These are phyloP conservation scores for Alviniconcha strummeri DNA, from an alignment of 2,888 invertebrate species.

Conservation along the genomic window DNA sequence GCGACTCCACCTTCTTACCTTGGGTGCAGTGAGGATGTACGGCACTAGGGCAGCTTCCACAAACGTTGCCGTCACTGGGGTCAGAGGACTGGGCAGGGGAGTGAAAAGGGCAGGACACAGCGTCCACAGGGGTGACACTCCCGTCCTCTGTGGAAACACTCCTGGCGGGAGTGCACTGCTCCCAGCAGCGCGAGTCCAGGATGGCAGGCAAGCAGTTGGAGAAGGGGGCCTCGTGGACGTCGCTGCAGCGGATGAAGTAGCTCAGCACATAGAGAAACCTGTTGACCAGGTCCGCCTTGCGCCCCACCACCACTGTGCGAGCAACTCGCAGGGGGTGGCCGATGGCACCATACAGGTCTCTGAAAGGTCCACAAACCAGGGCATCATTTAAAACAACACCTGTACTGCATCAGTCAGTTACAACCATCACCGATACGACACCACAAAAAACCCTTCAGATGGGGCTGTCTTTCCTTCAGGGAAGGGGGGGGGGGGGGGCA, in stretches of 20 bases:
- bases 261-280: conserved; percentile 86
- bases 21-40: background rate
- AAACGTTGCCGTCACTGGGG: background rate
- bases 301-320: conserved; percentile 83
- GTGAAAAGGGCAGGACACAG: background rate
- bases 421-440: no score
- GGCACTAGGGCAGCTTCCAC: conserved; percentile 9
- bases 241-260: conserved; percentile 90
- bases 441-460: no score
- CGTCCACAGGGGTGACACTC: conserved; percentile 3
- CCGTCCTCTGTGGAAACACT: conserved; percentile 5
- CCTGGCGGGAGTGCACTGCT: background rate
- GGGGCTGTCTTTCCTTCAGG: no score
- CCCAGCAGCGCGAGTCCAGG: conserved; percentile 43
- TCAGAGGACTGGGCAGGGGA: background rate
- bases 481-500: no score
- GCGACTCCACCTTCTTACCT: conserved; percentile 6
- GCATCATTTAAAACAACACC: background rate
- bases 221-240: conserved; percentile 76
- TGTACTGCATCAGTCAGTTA: no score
- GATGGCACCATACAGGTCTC: conserved; percentile 88
- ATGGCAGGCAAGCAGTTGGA: conserved; percentile 49
- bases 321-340: conserved; percentile 86
- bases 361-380: conserved; percentile 48
- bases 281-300: conserved; percentile 81